Percentiles rank a stretch among this genome's conserved stretches.
Evolutionary conservation across 2,113 vertebrate genomes (phyloP).

Genomic region (Corythornis vintsioides): DNA sequence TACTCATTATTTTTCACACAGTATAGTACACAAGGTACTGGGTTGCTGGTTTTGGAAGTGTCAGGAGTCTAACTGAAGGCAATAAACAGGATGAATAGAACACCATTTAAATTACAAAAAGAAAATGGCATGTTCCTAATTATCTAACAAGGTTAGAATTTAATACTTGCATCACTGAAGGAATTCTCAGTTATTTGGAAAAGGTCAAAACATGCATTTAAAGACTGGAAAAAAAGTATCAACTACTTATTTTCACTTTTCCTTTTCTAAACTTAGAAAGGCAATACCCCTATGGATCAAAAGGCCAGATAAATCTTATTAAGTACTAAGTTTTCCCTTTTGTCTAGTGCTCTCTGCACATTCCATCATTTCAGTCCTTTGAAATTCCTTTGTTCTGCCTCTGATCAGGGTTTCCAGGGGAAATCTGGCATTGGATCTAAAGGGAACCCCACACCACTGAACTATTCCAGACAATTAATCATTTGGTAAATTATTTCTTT

Average conservation of each 20-base stretch:
- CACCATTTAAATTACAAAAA: neutral
- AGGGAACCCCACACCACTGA: conserved; percentile 61
- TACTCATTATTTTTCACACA: neutral
- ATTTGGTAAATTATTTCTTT: conserved; percentile 57
- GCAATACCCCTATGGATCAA: conserved; percentile 46
- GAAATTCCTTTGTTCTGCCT: conserved; percentile 73
- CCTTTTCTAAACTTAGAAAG: conserved; percentile 22
- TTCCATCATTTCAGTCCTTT: conserved; percentile 71
- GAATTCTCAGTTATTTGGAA: neutral
- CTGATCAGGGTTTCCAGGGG: conserved; percentile 60
- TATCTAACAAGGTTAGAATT: neutral
- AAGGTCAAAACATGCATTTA: neutral
- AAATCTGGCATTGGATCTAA: conserved; percentile 76
- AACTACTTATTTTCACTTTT: neutral
- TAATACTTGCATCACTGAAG: neutral
- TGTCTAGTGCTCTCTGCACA: conserved; percentile 68
- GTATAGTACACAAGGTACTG: neutral
- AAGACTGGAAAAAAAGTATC: neutral
- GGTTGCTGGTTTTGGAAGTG: neutral
- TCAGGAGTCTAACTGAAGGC: neutral
- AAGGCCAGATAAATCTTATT: conserved; percentile 73
- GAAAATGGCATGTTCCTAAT: neutral
- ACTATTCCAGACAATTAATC: conserved; percentile 70
- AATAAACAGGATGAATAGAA: neutral
- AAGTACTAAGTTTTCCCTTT: conserved; percentile 67